These are phyloP conservation scores for Nudaria mundana DNA, from an alignment of 2,888 invertebrate species.

Conservation along the genomic window DNA sequence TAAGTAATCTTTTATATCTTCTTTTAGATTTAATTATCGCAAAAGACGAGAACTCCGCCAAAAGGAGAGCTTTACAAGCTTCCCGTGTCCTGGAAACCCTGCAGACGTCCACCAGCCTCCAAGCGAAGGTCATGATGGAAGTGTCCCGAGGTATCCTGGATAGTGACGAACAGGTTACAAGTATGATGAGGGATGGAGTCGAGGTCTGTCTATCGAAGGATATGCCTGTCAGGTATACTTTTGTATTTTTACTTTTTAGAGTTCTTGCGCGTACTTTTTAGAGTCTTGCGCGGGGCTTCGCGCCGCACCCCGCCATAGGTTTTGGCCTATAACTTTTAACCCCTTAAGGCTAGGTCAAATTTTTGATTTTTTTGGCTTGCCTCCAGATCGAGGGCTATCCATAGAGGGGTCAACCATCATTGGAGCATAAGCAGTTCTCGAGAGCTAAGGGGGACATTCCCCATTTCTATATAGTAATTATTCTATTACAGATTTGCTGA, in stretches of 20 bases:
- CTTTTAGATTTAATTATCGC: constrained; percentile 14
- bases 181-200: constrained; percentile 15
- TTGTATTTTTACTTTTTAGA: background rate
- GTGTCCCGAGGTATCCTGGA: constrained; percentile 22
- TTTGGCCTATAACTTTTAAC: too few relatives aligned
- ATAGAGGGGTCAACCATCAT: too few relatives aligned
- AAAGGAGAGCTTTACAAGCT: constrained; percentile 14
- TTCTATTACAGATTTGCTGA: constrained; percentile 21
- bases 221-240: constrained; percentile 17
- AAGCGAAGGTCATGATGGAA: constrained; percentile 2
- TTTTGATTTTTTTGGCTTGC: too few relatives aligned
- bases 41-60: constrained; percentile 5
- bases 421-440: too few relatives aligned
- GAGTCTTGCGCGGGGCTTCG: too few relatives aligned
- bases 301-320: too few relatives aligned
- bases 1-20: too few relatives aligned
- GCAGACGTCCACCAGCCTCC: background rate
- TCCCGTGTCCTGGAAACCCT: constrained; percentile 15
- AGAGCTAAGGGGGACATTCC: too few relatives aligned
- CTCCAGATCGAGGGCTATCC: too few relatives aligned
- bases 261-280: background rate
- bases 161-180: constrained; percentile 7
- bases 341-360: too few relatives aligned
- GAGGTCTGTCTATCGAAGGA: constrained; percentile 21
- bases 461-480: too few relatives aligned